A percentile compares a stretch with the other conserved stretches of the same genome.
These are phyloP conservation scores for Antechinus flavipes DNA, from an alignment of 2,113 vertebrate species.

Conservation along the genomic window DNA sequence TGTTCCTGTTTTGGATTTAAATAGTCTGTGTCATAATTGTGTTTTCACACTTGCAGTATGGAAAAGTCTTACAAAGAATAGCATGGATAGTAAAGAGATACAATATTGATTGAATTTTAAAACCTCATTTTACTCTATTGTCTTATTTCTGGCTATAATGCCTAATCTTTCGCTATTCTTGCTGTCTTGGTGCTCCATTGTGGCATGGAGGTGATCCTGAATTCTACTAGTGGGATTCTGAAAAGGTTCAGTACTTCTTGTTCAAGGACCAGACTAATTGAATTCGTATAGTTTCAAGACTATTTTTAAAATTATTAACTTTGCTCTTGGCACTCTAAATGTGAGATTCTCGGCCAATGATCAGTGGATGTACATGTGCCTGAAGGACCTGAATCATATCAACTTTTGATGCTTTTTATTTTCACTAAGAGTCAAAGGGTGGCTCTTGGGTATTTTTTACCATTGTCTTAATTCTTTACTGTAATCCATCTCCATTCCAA, in stretches of 20 bases:
- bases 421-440: not conserved
- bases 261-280: not conserved
- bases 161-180: not conserved
- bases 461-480: not conserved
- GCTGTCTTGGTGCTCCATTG: not conserved
- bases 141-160: not conserved
- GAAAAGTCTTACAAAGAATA: not conserved
- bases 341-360: not conserved
- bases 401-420: not conserved
- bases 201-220: not conserved
- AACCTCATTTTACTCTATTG: not conserved
- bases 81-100: not conserved
- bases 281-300: not conserved
- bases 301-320: not conserved
- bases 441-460: not conserved
- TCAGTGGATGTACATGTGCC: not conserved
- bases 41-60: not conserved
- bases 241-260: not conserved
- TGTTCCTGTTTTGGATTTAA: not conserved
- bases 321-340: not conserved
- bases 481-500: not conserved
- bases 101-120: not conserved
- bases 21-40: not conserved
- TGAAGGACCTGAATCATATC: not conserved
- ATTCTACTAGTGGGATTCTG: not conserved